phyloP scores from a whole-genome alignment of 2,888 invertebrate genomes.

The Choreutis nemorana region DNA sequence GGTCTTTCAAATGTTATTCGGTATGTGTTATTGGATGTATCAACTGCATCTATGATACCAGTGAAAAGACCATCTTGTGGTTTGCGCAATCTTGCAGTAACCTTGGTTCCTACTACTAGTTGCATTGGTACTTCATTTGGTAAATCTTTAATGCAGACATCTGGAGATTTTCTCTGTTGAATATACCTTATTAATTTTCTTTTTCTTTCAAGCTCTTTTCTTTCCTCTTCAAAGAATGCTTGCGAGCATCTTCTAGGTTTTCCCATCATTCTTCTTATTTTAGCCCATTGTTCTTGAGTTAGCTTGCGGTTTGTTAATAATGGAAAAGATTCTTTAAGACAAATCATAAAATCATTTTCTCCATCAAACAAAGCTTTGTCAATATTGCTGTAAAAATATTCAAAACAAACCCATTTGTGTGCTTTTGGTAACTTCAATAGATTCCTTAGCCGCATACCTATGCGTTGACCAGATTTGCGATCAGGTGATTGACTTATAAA shows the following conservation, averaged over 20 bases:
- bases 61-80: conserved; percentile 97
- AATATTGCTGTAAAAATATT: conserved; percentile 99
- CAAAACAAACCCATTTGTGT: conserved; percentile 99
- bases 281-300: conserved; percentile 93
- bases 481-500: conserved; percentile 70
- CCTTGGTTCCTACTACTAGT: conserved; percentile 93
- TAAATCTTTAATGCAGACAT: conserved; percentile 84
- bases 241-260: conserved; percentile 95
- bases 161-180: conserved; percentile 89
- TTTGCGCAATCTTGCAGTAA: conserved; percentile 86
- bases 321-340: conserved; percentile 93
- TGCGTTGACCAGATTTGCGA: conserved; percentile 86
- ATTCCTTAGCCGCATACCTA: conserved; percentile 89
- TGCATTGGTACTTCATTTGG: conserved; percentile 95
- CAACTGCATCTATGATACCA: conserved; percentile 93
- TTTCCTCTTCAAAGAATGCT: conserved; percentile 95
- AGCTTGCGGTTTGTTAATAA: conserved; percentile 85
- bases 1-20: conserved; percentile 93
- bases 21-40: conserved; percentile 93
- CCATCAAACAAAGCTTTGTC: conserved; percentile 94
- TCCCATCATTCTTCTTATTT: conserved; percentile 95
- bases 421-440: conserved; percentile 97
- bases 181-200: conserved; percentile 90
- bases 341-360: conserved; percentile 96
- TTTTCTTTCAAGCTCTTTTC: conserved; percentile 88